phyloP scores from a whole-genome alignment of 1,140 invertebrate species.

The Artemia franciscana region DNA sequence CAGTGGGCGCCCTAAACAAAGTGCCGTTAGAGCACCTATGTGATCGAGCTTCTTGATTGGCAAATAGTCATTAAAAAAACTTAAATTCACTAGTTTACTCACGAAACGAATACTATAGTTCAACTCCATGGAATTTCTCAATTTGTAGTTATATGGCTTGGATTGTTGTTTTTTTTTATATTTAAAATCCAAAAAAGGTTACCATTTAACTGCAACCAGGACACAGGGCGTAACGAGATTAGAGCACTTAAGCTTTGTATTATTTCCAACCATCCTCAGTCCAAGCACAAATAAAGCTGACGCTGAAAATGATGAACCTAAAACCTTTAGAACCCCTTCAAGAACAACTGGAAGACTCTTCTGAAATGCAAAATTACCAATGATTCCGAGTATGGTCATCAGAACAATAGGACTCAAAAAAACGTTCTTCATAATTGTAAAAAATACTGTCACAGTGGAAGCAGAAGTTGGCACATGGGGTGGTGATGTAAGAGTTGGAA shows the following conservation, averaged over 20 bases:
- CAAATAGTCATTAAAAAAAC: no score
- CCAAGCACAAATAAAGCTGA: slow-evolving; percentile 74
- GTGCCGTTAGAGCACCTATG: no score
- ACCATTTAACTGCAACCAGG: slow-evolving; percentile 70
- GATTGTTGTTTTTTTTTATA: no score
- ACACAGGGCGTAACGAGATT: slow-evolving; percentile 57
- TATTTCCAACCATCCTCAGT: slow-evolving; percentile 74
- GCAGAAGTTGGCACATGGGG: background rate
- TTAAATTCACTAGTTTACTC: no score
- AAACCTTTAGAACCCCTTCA: slow-evolving; percentile 43
- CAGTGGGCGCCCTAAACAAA: no score
- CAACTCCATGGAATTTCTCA: no score
- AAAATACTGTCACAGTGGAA: background rate
- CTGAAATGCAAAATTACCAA: slow-evolving; percentile 57
- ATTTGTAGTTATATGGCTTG: no score
- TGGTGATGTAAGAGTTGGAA: background rate
- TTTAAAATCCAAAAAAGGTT: no score
- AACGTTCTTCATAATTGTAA: slow-evolving; percentile 33
- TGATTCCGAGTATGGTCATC: slow-evolving; percentile 75
- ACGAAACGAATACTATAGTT: no score
- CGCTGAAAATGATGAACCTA: slow-evolving; percentile 70
- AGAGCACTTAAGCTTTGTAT: slow-evolving; percentile 44
- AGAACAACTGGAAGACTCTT: slow-evolving; percentile 49
- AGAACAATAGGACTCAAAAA: slow-evolving; percentile 68
- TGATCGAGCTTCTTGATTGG: no score